Evolutionary conservation across 2,888 invertebrate genomes (phyloP), one percentile per base, ranked within the genome.

Genomic region (Tetranychus truncatus): DNA sequence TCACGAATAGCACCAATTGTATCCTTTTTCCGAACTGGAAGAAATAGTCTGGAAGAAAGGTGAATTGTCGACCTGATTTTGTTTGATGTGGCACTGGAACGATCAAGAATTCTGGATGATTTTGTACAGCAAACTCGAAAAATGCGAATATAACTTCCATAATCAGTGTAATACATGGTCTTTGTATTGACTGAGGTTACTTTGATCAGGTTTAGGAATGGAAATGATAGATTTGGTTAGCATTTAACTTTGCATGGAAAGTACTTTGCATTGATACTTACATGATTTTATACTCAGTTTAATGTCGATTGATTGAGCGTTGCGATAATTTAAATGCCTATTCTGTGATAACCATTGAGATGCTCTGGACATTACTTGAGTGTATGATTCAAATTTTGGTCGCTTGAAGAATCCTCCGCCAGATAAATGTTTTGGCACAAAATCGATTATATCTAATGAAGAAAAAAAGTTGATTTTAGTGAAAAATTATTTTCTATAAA

Each of bases 231-330:
- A 34, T 34, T 24, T 24, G 24, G 34, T 34, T 5, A 34, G 34
- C 34, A 5, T 34, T 34, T 34, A 3, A 4, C 34, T 34, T 34
- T 34, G 34, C 34, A 34, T 34, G 34, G 4, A 34, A 34, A 34
- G 34, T 34, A 4, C 34, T 34, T 34, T 0, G 0, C 21, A 69
- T 15, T 69, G 2, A 18, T 20, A 72, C 75, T 71, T 73, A 76
- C 76, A 45, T 71, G 76, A 76, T 76, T 76, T 76, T 15, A 55
- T 55, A 3, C 55, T 55, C 76, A 76, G 66, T 71, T 76, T 76
- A 24, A 76, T 73, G 44, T 76, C 76, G 24, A 76, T 74, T 18
- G 76, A 76, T 66, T 76, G 76, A n/a, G 76, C 75, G 71, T 76
- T 76, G 8, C 69, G n/a, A 65, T 76, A 76, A 45, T 74, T 66